A percentile compares a stretch with the other conserved stretches of the same genome.
Evolutionary conservation across 1,140 invertebrate genomes (phyloP).

Genomic region (Drosophila sturtevanti): DNA sequence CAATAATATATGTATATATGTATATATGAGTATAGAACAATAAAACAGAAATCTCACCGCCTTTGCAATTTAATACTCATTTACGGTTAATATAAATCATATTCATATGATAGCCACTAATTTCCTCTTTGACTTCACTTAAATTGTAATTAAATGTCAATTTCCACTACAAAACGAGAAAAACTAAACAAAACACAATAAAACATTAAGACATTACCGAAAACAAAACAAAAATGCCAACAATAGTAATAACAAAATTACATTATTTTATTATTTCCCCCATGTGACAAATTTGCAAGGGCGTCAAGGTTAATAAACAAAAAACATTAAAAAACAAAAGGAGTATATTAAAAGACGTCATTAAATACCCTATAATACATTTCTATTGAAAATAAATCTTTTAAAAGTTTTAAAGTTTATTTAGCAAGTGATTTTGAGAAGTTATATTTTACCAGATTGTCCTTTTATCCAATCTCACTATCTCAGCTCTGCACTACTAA

Average conservation of each 20-base stretch:
- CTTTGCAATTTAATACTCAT: constrained; percentile 73
- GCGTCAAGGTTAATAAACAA: constrained; percentile 29
- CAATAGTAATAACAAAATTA: constrained; percentile 27
- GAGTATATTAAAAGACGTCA: not conserved
- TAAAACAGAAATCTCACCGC: not conserved
- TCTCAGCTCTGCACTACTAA: too few relatives aligned
- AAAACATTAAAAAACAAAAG: not conserved
- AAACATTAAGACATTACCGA: constrained; percentile 59
- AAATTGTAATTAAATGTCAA: constrained; percentile 68
- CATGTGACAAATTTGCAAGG: constrained; percentile 52
- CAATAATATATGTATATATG: too few relatives aligned
- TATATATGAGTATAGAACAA: too few relatives aligned
- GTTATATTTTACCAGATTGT: too few relatives aligned
- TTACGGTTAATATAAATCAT: constrained; percentile 45
- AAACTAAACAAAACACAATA: constrained; percentile 27
- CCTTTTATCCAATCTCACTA: too few relatives aligned
- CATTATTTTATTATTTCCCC: constrained; percentile 10
- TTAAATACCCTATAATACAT: not conserved
- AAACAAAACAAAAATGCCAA: constrained; percentile 20
- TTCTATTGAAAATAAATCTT: too few relatives aligned
- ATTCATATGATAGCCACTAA: constrained; percentile 43
- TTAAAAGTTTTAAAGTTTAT: too few relatives aligned
- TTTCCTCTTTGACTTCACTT: constrained; percentile 33
- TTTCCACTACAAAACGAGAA: constrained; percentile 44
- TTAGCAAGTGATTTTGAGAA: too few relatives aligned